Evolutionary conservation across 2,113 vertebrate species (phyloP).

Genomic region (Prunella himalayana): DNA sequence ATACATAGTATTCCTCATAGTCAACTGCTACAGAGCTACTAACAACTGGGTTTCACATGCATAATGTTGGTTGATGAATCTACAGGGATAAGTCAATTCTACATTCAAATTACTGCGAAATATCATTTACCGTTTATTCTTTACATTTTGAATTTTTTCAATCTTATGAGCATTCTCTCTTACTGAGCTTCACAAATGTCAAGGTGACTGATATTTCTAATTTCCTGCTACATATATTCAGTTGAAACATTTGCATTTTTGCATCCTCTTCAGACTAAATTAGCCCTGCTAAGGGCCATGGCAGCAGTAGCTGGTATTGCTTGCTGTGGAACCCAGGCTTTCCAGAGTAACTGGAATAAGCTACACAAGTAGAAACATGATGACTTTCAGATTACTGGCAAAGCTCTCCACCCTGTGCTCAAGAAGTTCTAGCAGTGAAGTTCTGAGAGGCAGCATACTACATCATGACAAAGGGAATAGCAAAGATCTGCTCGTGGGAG

Average conservation of each 20-base stretch:
- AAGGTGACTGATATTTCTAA: background rate
- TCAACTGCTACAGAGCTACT: background rate
- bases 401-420: background rate
- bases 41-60: background rate
- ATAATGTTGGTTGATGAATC: background rate
- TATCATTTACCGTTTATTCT: background rate
- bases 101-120: background rate
- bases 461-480: background rate
- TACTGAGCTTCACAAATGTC: background rate
- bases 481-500: background rate
- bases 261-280: rapidly evolving
- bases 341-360: background rate
- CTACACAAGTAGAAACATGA: background rate
- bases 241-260: background rate
- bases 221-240: background rate
- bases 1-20: no score
- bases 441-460: background rate
- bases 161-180: background rate
- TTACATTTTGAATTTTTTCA: background rate
- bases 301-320: background rate
- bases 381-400: background rate
- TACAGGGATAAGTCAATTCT: rapidly evolving
- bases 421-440: background rate
- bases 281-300: background rate
- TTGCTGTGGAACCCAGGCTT: background rate